Evolutionary conservation across 2,113 vertebrate genomes (phyloP), one percentile per base, ranked within the genome.

Genomic region (Trogon melanurus): DNA sequence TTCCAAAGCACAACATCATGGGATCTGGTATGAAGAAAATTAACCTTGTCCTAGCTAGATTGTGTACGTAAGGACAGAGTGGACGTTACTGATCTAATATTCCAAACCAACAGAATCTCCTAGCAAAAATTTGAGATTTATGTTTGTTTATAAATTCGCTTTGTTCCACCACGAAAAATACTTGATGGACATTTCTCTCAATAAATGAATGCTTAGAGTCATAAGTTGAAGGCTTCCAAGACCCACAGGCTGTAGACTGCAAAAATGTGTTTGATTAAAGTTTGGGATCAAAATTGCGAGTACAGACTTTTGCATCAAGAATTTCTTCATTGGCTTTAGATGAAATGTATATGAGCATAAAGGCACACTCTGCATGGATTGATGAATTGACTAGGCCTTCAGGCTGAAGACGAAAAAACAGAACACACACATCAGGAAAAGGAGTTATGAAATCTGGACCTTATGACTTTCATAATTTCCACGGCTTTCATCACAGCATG

Each of bases 61-160:
- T 50, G 5, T 2, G 1, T 64, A 25, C 2, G 3, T 25, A 41
- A 44, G 7, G 7, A 47, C 0, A 1, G 25, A 19, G 22, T 12
- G 44, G 45, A 34, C 14, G 8, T n/a, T 36, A 65, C 44, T 60
- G 19, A 18, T 17, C 6, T 50, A 30, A 53, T 79, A 34, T 14
- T 84, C 5, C 25, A 50, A 56, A 91, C 11, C 22, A 21, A 50
- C 18, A 58, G 13, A 65, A 69, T 47, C 13, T 78, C 30, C 25
- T 65, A 47, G 21, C 12, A 80, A 89, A 72, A 2, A 36, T 32
- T 56, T 48, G 32, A 58, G n/a, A 3, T 22, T 70, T 66, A 9
- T 44, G 20, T 57, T 85, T 47, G 8, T 38, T 73, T 45, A 57
- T 36, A 6, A 45, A 18, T 61, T 62, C 23, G 19, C 3, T 70